Base-by-base conservation (phyloP, 2,113 vertebrate species). In the Anarrhichthys ocellatus region DNA sequence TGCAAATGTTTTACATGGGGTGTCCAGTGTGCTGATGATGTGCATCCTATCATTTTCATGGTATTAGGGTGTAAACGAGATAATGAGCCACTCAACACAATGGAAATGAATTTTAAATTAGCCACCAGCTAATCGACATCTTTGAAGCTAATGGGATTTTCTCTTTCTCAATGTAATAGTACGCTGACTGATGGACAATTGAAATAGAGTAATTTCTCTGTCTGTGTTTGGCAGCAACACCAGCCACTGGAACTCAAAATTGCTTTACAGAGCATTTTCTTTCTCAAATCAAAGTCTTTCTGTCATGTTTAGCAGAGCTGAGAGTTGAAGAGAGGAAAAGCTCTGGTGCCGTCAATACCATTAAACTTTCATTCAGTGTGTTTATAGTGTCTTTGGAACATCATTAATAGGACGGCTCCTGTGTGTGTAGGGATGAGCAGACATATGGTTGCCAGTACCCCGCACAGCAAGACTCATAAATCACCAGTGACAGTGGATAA, bases 401-500 rank as follows among this genome's bases (percentile, higher is more conserved):
- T 87, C 87, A 81, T 87, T 82, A 90, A 84, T 81, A 42, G 42
- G 66, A 67, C 6, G 4, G 29, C 75, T 78, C 78, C 54, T 77
- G 82, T 82, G 72, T 83, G 88, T 80, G 73, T 64, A 15, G 63
- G 73, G 61, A 87, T 73, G 77, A 82, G 78, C 78, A 81, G 82
- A 85, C 92, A 87, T 86, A 90, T 84, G 92, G 90, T 82, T 89
- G 84, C 83, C 80, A 90, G 76, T 67, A 74, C 63, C 83, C 66
- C 15, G 9, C 74, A 81, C 70, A 34, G 24, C 54, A 61, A 36
- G 62, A 58, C 78, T 86, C 83, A 93, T 93, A 93, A 94, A 94
- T 94, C 93, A 93, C 64, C 54, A n/a, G 24, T 91, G 93, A 94
- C 93, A 92, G 87, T 75, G 68, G 68, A 82, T 92, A 94, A 95